These are phyloP conservation scores for Caenorhabditis tropicalis DNA, from an alignment of 1,140 invertebrate species.

Conservation along the genomic window DNA sequence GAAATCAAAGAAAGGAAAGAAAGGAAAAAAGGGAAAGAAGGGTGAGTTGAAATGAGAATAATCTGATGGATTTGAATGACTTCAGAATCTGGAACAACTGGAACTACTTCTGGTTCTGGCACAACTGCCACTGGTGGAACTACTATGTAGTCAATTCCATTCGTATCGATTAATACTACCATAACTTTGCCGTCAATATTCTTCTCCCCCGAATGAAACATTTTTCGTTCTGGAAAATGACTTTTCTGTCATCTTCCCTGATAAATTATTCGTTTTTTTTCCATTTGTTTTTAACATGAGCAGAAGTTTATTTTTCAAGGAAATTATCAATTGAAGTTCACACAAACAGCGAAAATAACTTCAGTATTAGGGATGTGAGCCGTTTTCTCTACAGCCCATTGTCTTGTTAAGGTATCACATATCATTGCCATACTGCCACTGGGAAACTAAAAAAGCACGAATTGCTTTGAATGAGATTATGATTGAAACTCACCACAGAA, in stretches of 20 bases:
- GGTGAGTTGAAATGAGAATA: neutral
- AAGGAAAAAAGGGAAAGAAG: neutral
- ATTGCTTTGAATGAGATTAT: neutral
- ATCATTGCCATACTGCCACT: neutral
- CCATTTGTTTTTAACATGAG: no score
- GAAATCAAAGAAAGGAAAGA: conserved; percentile 32
- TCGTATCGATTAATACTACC: neutral
- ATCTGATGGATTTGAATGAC: neutral
- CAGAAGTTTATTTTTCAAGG: no score
- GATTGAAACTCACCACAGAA: neutral
- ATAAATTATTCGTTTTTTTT: no score
- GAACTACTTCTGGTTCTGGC: neutral
- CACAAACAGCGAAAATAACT: neutral
- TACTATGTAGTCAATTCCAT: neutral
- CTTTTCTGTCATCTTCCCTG: no score
- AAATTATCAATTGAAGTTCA: neutral
- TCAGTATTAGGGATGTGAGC: neutral
- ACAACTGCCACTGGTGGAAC: neutral
- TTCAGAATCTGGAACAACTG: neutral
- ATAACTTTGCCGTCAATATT: no score
- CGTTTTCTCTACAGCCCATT: neutral
- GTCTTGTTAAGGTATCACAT: neutral
- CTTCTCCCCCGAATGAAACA: no score
- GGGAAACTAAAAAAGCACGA: neutral
- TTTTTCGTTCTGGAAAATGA: no score